Conservation (phyloP, 2,888 invertebrate species). For the Amphipoea lucens region DNA sequence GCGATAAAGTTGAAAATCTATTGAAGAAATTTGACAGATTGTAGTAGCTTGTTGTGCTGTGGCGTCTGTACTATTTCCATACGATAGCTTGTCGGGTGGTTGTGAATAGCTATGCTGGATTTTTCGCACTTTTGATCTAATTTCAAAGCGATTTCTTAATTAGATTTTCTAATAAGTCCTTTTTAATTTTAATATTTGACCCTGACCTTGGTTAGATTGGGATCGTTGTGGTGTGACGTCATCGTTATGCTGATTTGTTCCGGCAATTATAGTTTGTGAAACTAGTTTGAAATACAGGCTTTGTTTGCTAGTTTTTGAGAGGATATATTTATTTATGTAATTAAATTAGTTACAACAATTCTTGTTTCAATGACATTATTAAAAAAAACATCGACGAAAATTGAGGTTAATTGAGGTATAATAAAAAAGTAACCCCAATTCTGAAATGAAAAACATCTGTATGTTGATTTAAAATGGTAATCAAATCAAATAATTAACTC, state of each 20-base stretch:
- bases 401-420: too few relatives aligned
- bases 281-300: background rate
- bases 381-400: background rate
- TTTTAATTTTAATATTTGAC: constrained; percentile 3
- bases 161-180: background rate
- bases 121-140: background rate
- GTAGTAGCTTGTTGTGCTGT: too few relatives aligned
- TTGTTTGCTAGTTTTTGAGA: background rate
- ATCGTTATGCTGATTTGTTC: constrained; percentile 5
- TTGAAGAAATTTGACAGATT: too few relatives aligned
- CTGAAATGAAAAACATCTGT: background rate
- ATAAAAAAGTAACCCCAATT: background rate
- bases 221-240: constrained; percentile 20
- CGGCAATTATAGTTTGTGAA: constrained; percentile 10
- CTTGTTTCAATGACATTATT: background rate
- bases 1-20: too few relatives aligned
- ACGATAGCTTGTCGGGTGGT: too few relatives aligned
- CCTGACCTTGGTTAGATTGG: constrained; percentile 19
- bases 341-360: background rate
- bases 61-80: too few relatives aligned
- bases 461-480: background rate
- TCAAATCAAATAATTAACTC: background rate
- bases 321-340: background rate
- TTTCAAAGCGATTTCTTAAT: constrained; percentile 7
- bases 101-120: background rate